These are phyloP conservation scores for Heliocidaris tuberculata DNA, from an alignment of 35 echinoderm and acorn worm genomes.

Conservation along the genomic window DNA sequence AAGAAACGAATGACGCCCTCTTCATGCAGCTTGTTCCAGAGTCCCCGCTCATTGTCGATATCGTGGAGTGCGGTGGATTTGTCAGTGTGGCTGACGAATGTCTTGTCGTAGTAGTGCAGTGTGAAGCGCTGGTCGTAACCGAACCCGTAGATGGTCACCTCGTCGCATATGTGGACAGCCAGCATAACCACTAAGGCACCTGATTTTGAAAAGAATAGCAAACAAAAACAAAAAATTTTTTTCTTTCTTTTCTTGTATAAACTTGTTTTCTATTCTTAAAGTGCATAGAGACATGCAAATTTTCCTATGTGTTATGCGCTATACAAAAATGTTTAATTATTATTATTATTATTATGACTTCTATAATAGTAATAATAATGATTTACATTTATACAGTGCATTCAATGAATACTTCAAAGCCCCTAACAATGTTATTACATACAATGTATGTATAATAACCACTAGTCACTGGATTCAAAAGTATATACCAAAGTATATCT, in stretches of 20 bases:
- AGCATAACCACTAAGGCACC: slow-evolving; percentile 87
- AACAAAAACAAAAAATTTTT: too few relatives aligned
- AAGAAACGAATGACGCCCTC: slow-evolving; percentile 87
- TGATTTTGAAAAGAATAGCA: slow-evolving; percentile 33
- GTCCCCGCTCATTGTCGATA: slow-evolving; percentile 86
- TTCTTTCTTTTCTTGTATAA: too few relatives aligned
- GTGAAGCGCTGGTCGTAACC: slow-evolving; percentile 94
- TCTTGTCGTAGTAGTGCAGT: slow-evolving; percentile 93
- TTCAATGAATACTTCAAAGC: too few relatives aligned
- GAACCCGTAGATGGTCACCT: slow-evolving; percentile 95
- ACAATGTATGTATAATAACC: too few relatives aligned
- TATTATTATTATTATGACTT: too few relatives aligned
- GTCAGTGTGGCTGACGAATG: slow-evolving; percentile 76
- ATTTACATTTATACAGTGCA: not conserved
- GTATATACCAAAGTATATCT: too few relatives aligned
- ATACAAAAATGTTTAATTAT: too few relatives aligned
- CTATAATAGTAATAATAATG: not conserved
- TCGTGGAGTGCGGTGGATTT: slow-evolving; percentile 84
- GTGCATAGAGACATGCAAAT: too few relatives aligned
- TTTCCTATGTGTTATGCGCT: too few relatives aligned
- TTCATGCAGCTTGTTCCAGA: slow-evolving; percentile 91
- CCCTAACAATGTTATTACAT: too few relatives aligned
- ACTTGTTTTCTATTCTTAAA: too few relatives aligned
- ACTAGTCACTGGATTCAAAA: too few relatives aligned
- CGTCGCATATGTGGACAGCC: slow-evolving; percentile 89